Conservation (phyloP, 1,140 invertebrate genomes). For the Caenorhabditis latens region DNA sequence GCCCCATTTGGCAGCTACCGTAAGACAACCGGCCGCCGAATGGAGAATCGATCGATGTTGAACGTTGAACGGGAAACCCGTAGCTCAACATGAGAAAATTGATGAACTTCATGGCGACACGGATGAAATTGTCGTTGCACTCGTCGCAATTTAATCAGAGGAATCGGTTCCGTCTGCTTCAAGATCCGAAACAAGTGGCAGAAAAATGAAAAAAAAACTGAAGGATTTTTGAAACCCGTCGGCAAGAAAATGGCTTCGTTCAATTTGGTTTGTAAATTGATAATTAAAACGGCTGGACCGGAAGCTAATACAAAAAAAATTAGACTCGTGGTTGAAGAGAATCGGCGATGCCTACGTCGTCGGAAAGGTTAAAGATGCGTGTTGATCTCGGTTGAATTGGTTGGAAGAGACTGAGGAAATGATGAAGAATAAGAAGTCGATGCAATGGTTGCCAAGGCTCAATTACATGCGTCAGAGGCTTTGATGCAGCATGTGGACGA, state of each 20-base stretch:
- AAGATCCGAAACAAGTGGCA: slow-evolving; percentile 77
- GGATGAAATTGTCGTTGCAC: not conserved
- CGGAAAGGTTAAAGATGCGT: slow-evolving; percentile 85
- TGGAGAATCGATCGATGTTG: no score
- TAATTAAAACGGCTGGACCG: slow-evolving; percentile 88
- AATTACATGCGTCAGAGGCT: slow-evolving; percentile 90
- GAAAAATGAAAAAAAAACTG: slow-evolving; percentile 84
- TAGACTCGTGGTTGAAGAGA: slow-evolving; percentile 80
- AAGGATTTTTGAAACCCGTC: slow-evolving; percentile 84
- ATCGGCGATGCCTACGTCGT: slow-evolving; percentile 61
- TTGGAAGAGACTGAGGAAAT: slow-evolving; percentile 93
- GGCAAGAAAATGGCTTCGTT: slow-evolving; percentile 84
- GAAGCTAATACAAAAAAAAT: slow-evolving; percentile 86
- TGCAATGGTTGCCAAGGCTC: slow-evolving; percentile 96
- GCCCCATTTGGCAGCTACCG: slow-evolving; percentile 90
- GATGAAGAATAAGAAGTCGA: slow-evolving; percentile 96
- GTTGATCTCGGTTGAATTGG: slow-evolving; percentile 92
- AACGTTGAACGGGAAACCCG: slow-evolving; percentile 6
- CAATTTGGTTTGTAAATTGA: slow-evolving; percentile 85
- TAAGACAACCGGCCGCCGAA: slow-evolving; percentile 90
- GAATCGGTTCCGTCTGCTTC: not conserved
- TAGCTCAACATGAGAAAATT: slow-evolving; percentile 50
- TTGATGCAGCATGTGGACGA: slow-evolving; percentile 95
- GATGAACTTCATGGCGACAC: slow-evolving; percentile 30
- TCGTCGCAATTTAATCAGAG: not conserved